Evolutionary conservation across 2,888 invertebrate species (phyloP), one percentile per base, ranked within the genome.

Genomic region (Trachelus iudaicus): DNA sequence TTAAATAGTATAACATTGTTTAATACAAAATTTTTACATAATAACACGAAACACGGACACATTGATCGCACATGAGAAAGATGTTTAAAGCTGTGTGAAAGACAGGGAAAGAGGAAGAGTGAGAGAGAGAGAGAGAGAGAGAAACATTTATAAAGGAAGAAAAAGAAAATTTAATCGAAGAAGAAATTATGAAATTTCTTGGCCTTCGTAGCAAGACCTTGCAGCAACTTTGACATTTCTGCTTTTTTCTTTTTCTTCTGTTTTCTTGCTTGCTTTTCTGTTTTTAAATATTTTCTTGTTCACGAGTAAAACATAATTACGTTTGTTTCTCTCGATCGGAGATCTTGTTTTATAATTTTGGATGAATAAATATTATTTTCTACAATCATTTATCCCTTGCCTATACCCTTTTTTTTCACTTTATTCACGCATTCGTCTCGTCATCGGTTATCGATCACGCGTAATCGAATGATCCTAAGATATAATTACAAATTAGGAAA

Each of bases 31-130:
- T 34, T 76, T 30, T 23, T 69, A 69, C n/a, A 13, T n/a, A 31
- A 34, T 69, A 12, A 74, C 34, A 56, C 30, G 68, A 77, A 35
- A 76, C 74, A 75, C 79, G 68, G 35, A 69, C 69, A 76, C 73
- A 76, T 71, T n/a, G 79, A 71, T 79, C 76, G 76, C 77, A 74
- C 79, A 77, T 34, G 76, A 11, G 69, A 11, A 35, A 11, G 73
- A 80, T 68, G 56, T 31, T 56, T 56, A 74, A 71, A 34, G 69
- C 37, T 79, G 75, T 71, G 73, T 34, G 74, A 78, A 75, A 33
- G 69, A 69, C 69, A 37, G 69, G 31, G 23, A 23, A 56, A 40
- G 4, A 4, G 37, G 3, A 3, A 37, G 37, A 12, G 37, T 13
- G 13, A 34, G 9, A 11, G 11, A 34, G 35, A 12, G 35, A 35